These are phyloP conservation scores for Agonopterix heracliana DNA, from an alignment of 2,888 invertebrate genomes.

Conservation along the genomic window DNA sequence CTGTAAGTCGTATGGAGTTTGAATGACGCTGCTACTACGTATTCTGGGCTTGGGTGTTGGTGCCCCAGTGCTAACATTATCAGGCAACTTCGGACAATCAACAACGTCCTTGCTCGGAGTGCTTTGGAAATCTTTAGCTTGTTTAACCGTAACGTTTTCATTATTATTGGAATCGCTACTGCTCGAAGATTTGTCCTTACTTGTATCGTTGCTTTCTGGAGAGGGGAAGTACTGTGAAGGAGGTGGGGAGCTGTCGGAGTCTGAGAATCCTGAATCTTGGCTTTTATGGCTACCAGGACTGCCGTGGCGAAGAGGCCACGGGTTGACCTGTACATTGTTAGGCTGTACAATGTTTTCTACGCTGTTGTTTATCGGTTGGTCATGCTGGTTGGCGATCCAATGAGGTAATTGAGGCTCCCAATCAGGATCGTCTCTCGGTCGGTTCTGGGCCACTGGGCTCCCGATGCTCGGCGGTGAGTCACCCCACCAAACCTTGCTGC, in stretches of 20 bases:
- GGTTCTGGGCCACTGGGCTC: constrained; percentile 59
- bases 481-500: constrained; percentile 83
- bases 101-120: constrained; percentile 46
- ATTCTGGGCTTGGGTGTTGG: constrained; percentile 62
- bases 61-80: constrained; percentile 26
- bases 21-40: constrained; percentile 68
- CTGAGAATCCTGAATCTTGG: constrained; percentile 88
- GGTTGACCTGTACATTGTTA: constrained; percentile 48
- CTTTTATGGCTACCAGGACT: constrained; percentile 82
- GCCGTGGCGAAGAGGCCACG: constrained; percentile 68
- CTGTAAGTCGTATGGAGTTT: constrained; percentile 70
- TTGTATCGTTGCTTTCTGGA: constrained; percentile 29
- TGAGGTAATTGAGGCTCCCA: constrained; percentile 73
- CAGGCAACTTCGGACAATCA: constrained; percentile 37
- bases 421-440: constrained; percentile 50
- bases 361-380: constrained; percentile 53
- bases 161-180: constrained; percentile 68
- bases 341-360: constrained; percentile 53
- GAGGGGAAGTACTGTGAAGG: constrained; percentile 59
- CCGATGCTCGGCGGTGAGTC: constrained; percentile 62
- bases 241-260: constrained; percentile 82
- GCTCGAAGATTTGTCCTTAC: constrained; percentile 52
- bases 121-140: constrained; percentile 60
- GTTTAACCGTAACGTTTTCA: constrained; percentile 64
- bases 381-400: constrained; percentile 70